Conservation (phyloP, 2,113 vertebrate genomes). For the Natator depressus region DNA sequence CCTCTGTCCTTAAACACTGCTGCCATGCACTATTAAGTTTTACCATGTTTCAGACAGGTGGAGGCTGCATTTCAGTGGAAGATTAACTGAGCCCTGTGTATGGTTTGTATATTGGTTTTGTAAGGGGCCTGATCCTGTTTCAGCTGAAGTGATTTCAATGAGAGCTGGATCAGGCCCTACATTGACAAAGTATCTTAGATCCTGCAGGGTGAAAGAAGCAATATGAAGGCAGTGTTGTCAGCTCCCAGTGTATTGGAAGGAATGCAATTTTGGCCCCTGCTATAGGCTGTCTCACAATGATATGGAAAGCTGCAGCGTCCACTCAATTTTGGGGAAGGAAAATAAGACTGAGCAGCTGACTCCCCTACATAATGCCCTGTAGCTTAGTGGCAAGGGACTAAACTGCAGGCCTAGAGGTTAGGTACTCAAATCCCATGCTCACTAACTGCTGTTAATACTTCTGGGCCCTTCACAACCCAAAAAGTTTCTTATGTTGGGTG, state of each 20-base stretch:
- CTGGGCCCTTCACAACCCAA: constrained; percentile 58
- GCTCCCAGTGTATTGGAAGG: constrained; percentile 53
- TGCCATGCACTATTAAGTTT: neutral
- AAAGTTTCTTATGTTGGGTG: constrained; percentile 6
- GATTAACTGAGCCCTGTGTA: accelerated
- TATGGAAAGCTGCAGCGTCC: constrained; percentile 56
- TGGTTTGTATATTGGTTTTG: neutral
- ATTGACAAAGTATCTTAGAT: neutral
- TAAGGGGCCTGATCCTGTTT: neutral
- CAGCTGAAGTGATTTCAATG: neutral
- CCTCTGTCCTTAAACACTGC: neutral
- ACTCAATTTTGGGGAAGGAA: constrained; percentile 62
- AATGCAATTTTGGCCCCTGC: constrained; percentile 48
- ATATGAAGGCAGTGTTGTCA: constrained; percentile 21
- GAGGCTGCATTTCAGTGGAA: neutral
- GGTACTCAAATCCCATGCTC: constrained; percentile 68
- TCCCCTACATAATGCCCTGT: constrained; percentile 6
- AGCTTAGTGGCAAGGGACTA: constrained; percentile 43
- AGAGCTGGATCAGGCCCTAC: neutral
- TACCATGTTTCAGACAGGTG: neutral
- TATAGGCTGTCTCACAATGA: constrained; percentile 14
- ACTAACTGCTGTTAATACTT: constrained; percentile 69
- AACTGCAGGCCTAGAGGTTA: constrained; percentile 56
- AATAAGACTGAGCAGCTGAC: constrained; percentile 50
- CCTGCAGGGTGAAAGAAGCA: constrained; percentile 17